phyloP scores from a whole-genome alignment of 2,888 invertebrate genomes.

The Drosophila multiciliata region DNA sequence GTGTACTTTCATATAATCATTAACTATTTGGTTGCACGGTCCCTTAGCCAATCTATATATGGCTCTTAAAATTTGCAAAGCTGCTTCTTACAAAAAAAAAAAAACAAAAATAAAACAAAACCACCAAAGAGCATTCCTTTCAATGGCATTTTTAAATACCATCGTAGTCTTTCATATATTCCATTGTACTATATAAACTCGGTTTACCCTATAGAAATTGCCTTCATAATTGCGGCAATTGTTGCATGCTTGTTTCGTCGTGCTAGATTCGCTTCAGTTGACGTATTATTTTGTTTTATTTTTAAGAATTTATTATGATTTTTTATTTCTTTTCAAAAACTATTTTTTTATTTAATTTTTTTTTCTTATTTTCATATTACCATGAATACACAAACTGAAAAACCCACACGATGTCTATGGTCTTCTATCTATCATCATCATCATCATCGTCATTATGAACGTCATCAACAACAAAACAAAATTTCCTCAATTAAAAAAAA shows the following conservation, averaged over 20 bases:
- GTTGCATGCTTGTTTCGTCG: constrained; percentile 55
- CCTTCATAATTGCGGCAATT: constrained; percentile 29
- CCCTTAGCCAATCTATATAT: constrained; percentile 18
- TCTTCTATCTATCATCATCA: constrained; percentile 17
- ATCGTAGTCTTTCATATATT: constrained; percentile 32
- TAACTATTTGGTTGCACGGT: constrained; percentile 51
- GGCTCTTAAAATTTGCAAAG: constrained; percentile 45
- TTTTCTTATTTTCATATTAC: constrained; percentile 48
- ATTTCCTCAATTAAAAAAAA: constrained; percentile 26
- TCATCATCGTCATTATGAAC: constrained; percentile 21
- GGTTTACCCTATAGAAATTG: constrained; percentile 40
- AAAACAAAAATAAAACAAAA: constrained; percentile 6
- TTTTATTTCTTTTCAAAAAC: constrained; percentile 34
- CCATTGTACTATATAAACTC: constrained; percentile 36
- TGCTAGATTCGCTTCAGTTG: constrained; percentile 29
- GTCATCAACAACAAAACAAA: constrained; percentile 37
- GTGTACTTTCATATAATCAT: constrained; percentile 32
- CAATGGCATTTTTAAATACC: constrained; percentile 3
- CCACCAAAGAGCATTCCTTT: constrained; percentile 13
- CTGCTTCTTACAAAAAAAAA: constrained; percentile 25
- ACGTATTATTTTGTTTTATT: constrained; percentile 33
- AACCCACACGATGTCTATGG: constrained; percentile 55
- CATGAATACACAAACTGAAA: constrained; percentile 43
- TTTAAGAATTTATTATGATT: constrained; percentile 38
- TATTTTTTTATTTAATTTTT: constrained; percentile 24